Conservation (phyloP, 2,888 invertebrate species). For the Lepidochrysops patricia region DNA sequence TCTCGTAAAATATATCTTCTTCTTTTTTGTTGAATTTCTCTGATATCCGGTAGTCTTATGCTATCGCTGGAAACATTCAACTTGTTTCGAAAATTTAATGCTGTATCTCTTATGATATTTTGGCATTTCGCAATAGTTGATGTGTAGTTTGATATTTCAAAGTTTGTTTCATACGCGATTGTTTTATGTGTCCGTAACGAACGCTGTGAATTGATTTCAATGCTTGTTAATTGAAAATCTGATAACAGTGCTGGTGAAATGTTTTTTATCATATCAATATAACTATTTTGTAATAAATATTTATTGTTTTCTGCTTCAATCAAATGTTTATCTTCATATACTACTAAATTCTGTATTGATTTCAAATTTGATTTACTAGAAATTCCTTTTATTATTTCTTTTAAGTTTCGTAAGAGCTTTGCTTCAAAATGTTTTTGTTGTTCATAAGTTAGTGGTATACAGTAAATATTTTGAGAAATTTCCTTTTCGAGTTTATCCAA, state of each 20-base stretch:
- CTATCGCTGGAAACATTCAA: background rate
- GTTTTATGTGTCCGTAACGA: background rate
- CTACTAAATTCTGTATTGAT: background rate
- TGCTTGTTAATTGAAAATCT: background rate
- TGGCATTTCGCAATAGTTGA: background rate
- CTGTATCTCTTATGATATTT: background rate
- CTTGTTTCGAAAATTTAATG: background rate
- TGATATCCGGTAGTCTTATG: background rate
- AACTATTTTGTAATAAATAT: background rate
- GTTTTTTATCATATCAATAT: background rate
- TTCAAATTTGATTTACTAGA: background rate
- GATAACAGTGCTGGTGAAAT: background rate
- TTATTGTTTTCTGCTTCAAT: background rate
- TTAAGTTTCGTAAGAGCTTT: background rate
- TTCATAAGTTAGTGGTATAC: slow-evolving; percentile 24
- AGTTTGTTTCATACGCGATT: background rate
- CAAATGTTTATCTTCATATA: background rate
- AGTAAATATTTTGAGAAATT: slow-evolving; percentile 34
- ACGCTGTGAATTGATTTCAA: background rate
- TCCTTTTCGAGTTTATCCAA: slow-evolving; percentile 32
- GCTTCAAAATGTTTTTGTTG: background rate
- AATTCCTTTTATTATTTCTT: background rate
- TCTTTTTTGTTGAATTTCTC: background rate
- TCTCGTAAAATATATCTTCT: background rate
- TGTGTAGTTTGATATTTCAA: background rate